Conservation (phyloP, 2,797 vertebrate genomes). For the Chaetophractus vellerosus region DNA sequence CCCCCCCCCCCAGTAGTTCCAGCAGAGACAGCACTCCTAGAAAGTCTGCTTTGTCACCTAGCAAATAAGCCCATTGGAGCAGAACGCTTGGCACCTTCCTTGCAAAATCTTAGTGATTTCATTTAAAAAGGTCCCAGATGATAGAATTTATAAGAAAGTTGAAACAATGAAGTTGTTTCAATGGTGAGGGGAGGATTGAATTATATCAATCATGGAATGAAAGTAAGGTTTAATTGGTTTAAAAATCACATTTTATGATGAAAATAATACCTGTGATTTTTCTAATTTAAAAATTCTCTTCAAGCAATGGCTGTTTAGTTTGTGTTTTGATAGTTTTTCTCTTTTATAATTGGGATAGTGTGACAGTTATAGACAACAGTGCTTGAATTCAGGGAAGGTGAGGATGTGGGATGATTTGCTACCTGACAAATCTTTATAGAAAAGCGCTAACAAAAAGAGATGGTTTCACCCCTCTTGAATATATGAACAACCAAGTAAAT, state of each 20-base stretch:
- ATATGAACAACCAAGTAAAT: slow-evolving; percentile 19
- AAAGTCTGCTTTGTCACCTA: background rate
- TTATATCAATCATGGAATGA: slow-evolving; percentile 33
- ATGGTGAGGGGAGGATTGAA: background rate
- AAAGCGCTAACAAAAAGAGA: slow-evolving; percentile 29
- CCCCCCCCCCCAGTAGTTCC: background rate
- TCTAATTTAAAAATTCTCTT: slow-evolving; percentile 54
- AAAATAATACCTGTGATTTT: slow-evolving; percentile 41
- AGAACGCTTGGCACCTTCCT: background rate
- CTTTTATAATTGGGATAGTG: slow-evolving; percentile 4
- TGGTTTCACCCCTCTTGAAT: slow-evolving; percentile 22
- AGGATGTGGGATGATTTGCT: slow-evolving; percentile 10
- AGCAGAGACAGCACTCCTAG: background rate
- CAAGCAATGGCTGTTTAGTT: background rate
- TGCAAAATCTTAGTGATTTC: slow-evolving; percentile 33
- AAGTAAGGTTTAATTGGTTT: slow-evolving; percentile 39
- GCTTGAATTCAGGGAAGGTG: background rate
- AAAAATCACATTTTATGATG: slow-evolving; percentile 41
- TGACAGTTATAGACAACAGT: background rate
- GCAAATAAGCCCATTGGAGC: background rate
- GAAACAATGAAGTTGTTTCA: slow-evolving; percentile 42
- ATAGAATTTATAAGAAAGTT: slow-evolving; percentile 40
- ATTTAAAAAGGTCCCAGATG: background rate
- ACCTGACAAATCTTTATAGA: slow-evolving; percentile 27
- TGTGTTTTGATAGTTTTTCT: background rate